phyloP scores from a whole-genome alignment of 1,140 invertebrate species.

The Gryllus bimaculatus region DNA sequence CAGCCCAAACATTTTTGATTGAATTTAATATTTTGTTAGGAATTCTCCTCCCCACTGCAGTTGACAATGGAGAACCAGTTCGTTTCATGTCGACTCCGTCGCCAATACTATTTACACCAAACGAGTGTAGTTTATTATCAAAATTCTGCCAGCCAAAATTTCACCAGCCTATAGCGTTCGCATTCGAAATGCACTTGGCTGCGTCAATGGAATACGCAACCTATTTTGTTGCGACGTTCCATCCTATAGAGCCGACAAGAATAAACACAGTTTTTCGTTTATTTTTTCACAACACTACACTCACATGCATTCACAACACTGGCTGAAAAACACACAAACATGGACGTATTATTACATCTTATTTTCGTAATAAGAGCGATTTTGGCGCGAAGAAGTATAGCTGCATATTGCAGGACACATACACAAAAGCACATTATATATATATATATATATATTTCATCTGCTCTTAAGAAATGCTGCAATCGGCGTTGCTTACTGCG shows the following conservation, averaged over 20 bases:
- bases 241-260: no score
- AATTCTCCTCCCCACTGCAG: no score
- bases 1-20: neutral
- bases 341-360: conserved; percentile 1
- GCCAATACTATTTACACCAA: no score
- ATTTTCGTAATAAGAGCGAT: neutral
- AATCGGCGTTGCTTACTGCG: neutral
- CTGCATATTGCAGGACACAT: neutral
- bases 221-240: no score
- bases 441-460: neutral
- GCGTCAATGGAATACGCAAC: no score
- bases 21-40: neutral
- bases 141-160: no score
- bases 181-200: no score
- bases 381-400: neutral
- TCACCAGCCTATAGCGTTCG: no score
- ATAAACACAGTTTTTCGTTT: no score
- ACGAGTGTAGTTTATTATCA: no score
- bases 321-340: conserved; percentile 1
- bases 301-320: neutral
- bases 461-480: neutral
- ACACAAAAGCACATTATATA: neutral
- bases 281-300: neutral
- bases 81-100: neutral
- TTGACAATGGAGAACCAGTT: neutral